phyloP scores from a whole-genome alignment of 2,888 invertebrate species.

The Pogonocherus hispidulus region DNA sequence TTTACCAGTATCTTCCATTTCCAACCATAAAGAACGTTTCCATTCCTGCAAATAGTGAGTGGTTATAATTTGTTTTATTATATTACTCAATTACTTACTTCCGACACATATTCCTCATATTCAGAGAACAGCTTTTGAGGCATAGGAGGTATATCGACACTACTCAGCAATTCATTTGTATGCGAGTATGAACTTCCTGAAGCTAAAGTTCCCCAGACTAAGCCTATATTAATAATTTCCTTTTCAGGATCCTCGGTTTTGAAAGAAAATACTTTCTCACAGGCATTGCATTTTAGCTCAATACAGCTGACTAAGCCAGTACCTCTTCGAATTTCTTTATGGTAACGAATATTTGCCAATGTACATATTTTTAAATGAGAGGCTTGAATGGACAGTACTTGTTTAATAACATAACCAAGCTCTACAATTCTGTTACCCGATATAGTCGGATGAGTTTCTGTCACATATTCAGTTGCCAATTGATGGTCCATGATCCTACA shows the following conservation, averaged over 20 bases:
- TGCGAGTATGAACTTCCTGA: neutral
- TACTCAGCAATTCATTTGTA: neutral
- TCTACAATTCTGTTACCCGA: conserved; percentile 1
- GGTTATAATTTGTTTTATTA: no score
- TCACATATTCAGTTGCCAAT: no score
- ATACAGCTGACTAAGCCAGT: neutral
- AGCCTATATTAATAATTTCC: neutral
- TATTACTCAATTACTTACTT: no score
- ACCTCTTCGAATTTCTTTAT: neutral
- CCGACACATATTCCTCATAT: neutral
- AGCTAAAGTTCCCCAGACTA: conserved; percentile 1
- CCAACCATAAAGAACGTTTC: conserved; percentile 1
- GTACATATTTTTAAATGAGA: neutral
- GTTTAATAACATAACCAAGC: neutral
- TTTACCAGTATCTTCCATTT: neutral
- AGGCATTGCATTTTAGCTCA: neutral
- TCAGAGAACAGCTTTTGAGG: neutral
- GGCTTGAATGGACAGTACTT: neutral
- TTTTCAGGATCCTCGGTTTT: neutral
- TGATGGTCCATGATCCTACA: no score
- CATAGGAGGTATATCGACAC: neutral
- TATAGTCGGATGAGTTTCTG: neutral
- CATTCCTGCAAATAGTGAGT: neutral
- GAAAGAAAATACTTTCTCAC: neutral
- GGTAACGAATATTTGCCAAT: neutral